These are phyloP conservation scores for Pelecanus crispus DNA, from an alignment of 2,113 vertebrate species.

Conservation along the genomic window DNA sequence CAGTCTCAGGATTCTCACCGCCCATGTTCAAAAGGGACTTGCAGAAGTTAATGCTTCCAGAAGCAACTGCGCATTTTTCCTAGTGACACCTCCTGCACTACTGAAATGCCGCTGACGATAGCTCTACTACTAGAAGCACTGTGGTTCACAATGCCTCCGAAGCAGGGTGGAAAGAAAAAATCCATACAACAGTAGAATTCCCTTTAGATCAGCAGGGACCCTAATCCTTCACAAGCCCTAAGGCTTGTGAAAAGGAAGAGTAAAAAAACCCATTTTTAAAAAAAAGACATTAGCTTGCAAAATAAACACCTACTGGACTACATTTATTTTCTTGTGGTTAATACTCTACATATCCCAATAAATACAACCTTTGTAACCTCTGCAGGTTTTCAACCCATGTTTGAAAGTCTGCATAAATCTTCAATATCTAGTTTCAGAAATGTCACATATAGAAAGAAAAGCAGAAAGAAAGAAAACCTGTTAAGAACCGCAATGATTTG, in stretches of 20 bases:
- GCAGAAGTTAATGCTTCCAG: background rate
- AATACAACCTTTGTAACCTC: background rate
- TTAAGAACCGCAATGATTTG: background rate
- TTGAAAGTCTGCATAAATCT: background rate
- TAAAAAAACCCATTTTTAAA: background rate
- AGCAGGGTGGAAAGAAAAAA: background rate
- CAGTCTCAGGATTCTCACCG: background rate
- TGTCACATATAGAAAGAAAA: background rate
- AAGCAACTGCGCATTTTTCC: background rate
- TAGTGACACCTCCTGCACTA: background rate
- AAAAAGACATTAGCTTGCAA: background rate
- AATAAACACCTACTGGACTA: background rate
- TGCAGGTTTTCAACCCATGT: background rate
- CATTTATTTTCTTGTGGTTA: constrained; percentile 27
- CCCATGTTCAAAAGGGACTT: background rate
- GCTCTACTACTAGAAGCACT: background rate
- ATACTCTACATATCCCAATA: background rate
- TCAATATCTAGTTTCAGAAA: background rate
- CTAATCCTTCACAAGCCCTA: no score
- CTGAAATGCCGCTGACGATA: background rate
- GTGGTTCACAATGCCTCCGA: background rate
- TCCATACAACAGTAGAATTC: background rate
- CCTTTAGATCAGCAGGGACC: background rate
- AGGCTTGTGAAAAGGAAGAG: background rate
- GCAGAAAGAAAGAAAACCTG: constrained; percentile 25